Evolutionary conservation across 2,888 invertebrate genomes (phyloP).

Genomic region (Seira musarum): DNA sequence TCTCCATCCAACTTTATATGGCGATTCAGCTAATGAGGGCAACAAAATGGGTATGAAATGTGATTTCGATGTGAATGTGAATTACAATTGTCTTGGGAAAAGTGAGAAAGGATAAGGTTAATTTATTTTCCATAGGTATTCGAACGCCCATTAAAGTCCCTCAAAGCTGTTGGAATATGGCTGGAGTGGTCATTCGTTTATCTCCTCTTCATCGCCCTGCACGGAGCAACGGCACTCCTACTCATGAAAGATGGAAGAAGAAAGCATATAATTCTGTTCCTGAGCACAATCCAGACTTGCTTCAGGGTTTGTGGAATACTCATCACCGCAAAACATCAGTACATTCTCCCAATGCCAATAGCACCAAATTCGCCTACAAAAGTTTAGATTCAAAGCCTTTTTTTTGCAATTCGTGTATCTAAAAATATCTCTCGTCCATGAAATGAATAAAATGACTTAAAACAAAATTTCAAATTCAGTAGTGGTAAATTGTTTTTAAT

Average conservation of each 20-base stretch:
- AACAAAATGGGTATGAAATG: slow-evolving; percentile 49
- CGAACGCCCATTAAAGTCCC: slow-evolving; percentile 46
- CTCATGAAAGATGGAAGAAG: slow-evolving; percentile 58
- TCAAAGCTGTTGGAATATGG: slow-evolving; percentile 59
- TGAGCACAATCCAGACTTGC: slow-evolving; percentile 45
- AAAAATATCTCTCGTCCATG: background rate
- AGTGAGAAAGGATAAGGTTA: background rate
- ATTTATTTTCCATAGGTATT: slow-evolving; percentile 50
- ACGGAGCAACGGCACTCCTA: slow-evolving; percentile 54
- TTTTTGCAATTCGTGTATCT: background rate
- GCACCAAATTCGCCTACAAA: slow-evolving; percentile 5
- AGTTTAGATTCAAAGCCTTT: slow-evolving; percentile 15
- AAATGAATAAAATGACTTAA: background rate
- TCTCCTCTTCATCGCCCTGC: slow-evolving; percentile 56
- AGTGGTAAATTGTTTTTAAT: too few species aligned
- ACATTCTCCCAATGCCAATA: slow-evolving; percentile 18
- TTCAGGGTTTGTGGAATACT: slow-evolving; percentile 57
- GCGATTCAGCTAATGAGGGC: slow-evolving; percentile 53
- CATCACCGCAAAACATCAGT: slow-evolving; percentile 53
- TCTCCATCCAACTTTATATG: slow-evolving; percentile 61
- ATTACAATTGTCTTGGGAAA: background rate
- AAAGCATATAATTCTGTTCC: slow-evolving; percentile 46
- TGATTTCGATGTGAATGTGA: background rate
- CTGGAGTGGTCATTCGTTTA: slow-evolving; percentile 65
- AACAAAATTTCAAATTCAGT: too few species aligned